Conservation (phyloP, 2,797 vertebrate genomes). For the Eleutherodactylus coqui region DNA sequence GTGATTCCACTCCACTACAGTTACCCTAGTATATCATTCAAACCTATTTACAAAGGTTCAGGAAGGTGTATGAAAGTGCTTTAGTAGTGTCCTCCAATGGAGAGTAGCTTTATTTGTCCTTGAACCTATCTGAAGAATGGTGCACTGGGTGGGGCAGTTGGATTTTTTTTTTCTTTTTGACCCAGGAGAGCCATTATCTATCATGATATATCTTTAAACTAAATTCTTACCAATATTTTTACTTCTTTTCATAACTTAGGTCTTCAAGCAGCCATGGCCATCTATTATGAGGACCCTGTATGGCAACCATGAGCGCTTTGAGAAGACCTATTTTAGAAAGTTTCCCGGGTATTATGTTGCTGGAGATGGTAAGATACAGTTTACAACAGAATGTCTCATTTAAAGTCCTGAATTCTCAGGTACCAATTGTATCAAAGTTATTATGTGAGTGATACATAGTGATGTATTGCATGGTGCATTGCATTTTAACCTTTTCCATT, state of each 20-base stretch:
- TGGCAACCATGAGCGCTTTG: slow-evolving; percentile 79
- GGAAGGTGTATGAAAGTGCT: not conserved
- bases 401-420: not conserved
- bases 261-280: slow-evolving; percentile 82
- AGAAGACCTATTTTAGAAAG: slow-evolving; percentile 83
- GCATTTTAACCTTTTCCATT: no score
- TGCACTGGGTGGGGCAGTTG: not conserved
- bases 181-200: no score
- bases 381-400: not conserved
- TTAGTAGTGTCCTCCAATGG: not conserved
- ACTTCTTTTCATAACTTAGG: slow-evolving; percentile 68
- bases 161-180: not conserved
- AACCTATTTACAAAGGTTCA: not conserved
- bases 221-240: not conserved
- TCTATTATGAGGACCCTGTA: slow-evolving; percentile 82
- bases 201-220: not conserved
- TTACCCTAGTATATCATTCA: not conserved
- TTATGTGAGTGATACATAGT: slow-evolving; percentile 1
- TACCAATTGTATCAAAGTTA: not conserved
- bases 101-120: no score
- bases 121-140: no score
- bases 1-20: not conserved
- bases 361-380: slow-evolving; percentile 77
- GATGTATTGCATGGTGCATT: no score
- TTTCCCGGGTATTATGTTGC: slow-evolving; percentile 84